A percentile compares a stretch with the other conserved stretches of the same genome.
phyloP scores from a whole-genome alignment of 2,113 vertebrate genomes.

The Microcebus murinus region DNA sequence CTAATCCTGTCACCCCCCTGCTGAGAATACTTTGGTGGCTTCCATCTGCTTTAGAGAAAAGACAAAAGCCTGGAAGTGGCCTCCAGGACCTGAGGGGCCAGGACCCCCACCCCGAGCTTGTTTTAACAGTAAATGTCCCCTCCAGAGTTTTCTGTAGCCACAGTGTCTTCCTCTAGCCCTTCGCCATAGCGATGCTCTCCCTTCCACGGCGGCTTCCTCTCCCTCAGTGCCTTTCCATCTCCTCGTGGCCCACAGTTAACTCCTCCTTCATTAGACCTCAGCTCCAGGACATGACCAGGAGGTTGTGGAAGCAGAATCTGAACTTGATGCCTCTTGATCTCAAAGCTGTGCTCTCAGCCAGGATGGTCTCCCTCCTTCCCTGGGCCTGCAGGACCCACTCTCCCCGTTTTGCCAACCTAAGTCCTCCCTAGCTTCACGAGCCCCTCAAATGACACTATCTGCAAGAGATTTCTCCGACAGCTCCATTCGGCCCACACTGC shows the following conservation, averaged over 20 bases:
- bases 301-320: not conserved
- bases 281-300: not conserved
- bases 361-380: not conserved
- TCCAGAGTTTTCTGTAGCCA: too few species aligned
- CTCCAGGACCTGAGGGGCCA: not conserved
- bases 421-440: rapidly evolving
- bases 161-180: rapidly evolving
- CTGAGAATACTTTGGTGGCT: not conserved
- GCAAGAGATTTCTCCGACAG: not conserved
- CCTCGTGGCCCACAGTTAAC: not conserved
- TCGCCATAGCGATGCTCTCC: rapidly evolving
- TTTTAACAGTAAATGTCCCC: too few species aligned
- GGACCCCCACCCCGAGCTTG: too few species aligned
- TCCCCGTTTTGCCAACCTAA: not conserved
- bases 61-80: not conserved
- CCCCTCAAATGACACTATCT: rapidly evolving
- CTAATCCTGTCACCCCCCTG: rapidly evolving
- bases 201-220: rapidly evolving
- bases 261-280: not conserved
- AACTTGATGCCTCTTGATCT: not conserved
- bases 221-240: too few species aligned
- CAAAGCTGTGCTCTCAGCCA: not conserved
- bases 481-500: rapidly evolving
- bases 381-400: rapidly evolving
- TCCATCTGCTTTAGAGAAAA: not conserved